Evolutionary conservation across 1,140 invertebrate genomes (phyloP).

Genomic region (Lepidurus couesii): DNA sequence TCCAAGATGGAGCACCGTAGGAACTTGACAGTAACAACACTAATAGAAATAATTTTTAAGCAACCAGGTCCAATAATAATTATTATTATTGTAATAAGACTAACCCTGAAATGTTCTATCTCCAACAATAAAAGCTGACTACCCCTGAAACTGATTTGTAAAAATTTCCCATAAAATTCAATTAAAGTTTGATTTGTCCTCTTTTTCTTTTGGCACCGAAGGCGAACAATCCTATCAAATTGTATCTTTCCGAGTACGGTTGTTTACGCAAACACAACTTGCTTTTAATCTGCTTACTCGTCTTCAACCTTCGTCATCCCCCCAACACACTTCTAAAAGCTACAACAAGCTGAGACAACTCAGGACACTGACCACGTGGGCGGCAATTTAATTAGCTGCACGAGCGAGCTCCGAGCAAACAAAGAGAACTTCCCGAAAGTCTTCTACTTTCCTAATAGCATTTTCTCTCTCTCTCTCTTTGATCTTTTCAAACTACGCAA

Average conservation of each 20-base stretch:
- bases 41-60: no score
- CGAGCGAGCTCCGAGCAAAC: background rate
- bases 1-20: no score
- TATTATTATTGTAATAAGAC: no score
- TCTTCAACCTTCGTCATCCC: background rate
- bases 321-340: background rate
- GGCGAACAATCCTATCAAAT: no score
- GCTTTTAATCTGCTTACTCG: background rate
- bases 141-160: no score
- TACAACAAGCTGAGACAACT: slow-evolving; percentile 17
- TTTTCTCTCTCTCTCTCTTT: background rate
- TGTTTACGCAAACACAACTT: background rate
- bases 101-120: no score
- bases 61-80: no score
- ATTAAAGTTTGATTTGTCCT: no score
- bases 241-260: background rate
- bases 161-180: no score
- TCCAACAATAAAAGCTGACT: no score
- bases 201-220: no score
- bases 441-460: background rate
- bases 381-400: slow-evolving; percentile 1
- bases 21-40: no score
- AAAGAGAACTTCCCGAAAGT: background rate
- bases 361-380: background rate
- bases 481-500: slow-evolving; percentile 11